Conservation (phyloP, 2,113 vertebrate genomes). For the Phaetusa simplex region DNA sequence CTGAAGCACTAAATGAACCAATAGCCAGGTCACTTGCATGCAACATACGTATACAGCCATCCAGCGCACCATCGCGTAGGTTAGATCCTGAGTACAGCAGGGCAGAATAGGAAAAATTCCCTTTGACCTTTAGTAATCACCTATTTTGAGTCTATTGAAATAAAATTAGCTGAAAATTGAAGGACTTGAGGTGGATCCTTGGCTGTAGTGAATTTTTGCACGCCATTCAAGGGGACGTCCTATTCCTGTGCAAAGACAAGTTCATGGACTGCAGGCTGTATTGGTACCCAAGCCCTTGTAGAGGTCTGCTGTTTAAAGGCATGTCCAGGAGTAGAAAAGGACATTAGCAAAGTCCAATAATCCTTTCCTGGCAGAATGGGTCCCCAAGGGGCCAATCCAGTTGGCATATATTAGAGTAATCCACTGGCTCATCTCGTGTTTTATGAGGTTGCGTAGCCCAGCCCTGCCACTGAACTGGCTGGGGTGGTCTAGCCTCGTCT, state of each 20-base stretch:
- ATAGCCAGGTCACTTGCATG: not conserved
- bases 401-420: not conserved
- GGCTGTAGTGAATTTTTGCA: not conserved
- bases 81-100: not conserved
- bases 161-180: not conserved
- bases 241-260: not conserved
- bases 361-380: not conserved
- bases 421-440: fast-evolving
- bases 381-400: not conserved
- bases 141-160: not conserved
- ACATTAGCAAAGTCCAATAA: not conserved
- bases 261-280: not conserved
- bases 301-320: not conserved
- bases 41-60: fast-evolving
- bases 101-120: not conserved
- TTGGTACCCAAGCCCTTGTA: not conserved
- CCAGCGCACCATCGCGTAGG: fast-evolving
- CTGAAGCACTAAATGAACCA: not conserved
- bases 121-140: not conserved
- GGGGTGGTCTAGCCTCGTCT: not conserved
- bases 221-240: not conserved
- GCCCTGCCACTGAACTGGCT: not conserved
- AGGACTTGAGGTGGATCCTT: not conserved
- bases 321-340: not conserved
- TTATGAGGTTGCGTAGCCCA: not conserved